Base-by-base conservation (phyloP, 2,888 invertebrate species). In the Cenopis cana region DNA sequence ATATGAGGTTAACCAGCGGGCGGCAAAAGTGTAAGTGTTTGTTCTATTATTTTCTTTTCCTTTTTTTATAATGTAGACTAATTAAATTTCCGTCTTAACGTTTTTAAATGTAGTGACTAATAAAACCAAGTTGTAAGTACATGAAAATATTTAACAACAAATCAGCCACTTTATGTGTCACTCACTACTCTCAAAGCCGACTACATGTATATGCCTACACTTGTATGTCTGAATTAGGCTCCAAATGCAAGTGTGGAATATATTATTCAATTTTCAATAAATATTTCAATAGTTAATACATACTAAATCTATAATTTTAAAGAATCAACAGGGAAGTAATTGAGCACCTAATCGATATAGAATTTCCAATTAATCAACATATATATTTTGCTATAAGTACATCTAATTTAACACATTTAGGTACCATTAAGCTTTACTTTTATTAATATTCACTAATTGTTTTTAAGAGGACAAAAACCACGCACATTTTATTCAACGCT, bases 291-390 rank as follows among this genome's bases (percentile, higher is more conserved):
- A 41, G 41, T 14, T 41, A 41, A 41, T 50, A 50, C 38, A 62
- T 49, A 4, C 17, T 50, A 62, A 50, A 38, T 52, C 11, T 69
- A 20, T 59, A 52, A 65, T 65, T 49, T 50, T 33, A 33, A 41
- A 62, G 2, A 52, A 65, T 65, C 29, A 72, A 72, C 68, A 62
- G 29, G 62, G 57, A 52, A 57, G 57, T 52, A 33, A 55, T 72
- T 72, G 72, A 72, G 72, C 72, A 72, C 62, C 68, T 72, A 72
- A 56, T 52, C 12, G 38, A 61, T 61, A 68, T 62, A 68, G 50
- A 57, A 52, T 64, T 36, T 56, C 33, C 50, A 64, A 57, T 72
- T 57, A 29, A 68, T 11, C 60, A 56, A 67, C 71, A 68, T 61
- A 41, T 38, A 62, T 50, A 18, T 65, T 65, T 24, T 17, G 11